Evolutionary conservation across 1,140 invertebrate genomes (phyloP).

Genomic region (Listronotus bonariensis): DNA sequence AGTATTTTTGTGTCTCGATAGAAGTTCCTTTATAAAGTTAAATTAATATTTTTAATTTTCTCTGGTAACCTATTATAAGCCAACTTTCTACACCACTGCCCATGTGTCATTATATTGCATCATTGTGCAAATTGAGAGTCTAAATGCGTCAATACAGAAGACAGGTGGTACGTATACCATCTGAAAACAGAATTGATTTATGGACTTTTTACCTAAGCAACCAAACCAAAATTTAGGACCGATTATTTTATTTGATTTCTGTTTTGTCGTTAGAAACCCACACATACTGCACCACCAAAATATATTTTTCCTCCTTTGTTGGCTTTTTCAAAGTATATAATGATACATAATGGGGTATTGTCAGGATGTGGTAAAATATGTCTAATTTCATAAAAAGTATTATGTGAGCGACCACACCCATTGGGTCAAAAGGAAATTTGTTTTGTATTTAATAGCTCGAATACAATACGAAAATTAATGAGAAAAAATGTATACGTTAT

Average conservation of each 20-base stretch:
- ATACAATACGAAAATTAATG: too few relatives aligned
- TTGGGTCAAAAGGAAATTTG: constrained; percentile 2
- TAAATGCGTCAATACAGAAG: constrained; percentile 5
- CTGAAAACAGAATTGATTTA: neutral
- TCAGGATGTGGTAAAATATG: constrained; percentile 6
- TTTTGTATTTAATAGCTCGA: neutral
- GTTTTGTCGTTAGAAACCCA: neutral
- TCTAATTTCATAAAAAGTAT: constrained; percentile 5
- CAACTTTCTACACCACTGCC: neutral
- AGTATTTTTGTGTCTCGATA: too few relatives aligned
- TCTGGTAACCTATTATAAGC: neutral
- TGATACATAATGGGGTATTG: constrained; percentile 5
- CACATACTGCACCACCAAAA: neutral
- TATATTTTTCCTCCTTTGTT: too few relatives aligned
- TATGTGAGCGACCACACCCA: neutral
- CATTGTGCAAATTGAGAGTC: constrained; percentile 1
- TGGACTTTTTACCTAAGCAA: neutral
- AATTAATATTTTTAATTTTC: too few relatives aligned
- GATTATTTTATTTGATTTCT: constrained; percentile 7
- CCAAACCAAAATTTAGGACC: constrained; percentile 8
- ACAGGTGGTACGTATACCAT: neutral
- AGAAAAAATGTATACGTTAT: too few relatives aligned
- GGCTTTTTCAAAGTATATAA: neutral
- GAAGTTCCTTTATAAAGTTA: too few relatives aligned
- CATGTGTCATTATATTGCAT: neutral